A percentile compares a stretch with the other conserved stretches of the same genome.
phyloP scores from a whole-genome alignment of 1,140 invertebrate genomes.

The Cardiocondyla obscurior region DNA sequence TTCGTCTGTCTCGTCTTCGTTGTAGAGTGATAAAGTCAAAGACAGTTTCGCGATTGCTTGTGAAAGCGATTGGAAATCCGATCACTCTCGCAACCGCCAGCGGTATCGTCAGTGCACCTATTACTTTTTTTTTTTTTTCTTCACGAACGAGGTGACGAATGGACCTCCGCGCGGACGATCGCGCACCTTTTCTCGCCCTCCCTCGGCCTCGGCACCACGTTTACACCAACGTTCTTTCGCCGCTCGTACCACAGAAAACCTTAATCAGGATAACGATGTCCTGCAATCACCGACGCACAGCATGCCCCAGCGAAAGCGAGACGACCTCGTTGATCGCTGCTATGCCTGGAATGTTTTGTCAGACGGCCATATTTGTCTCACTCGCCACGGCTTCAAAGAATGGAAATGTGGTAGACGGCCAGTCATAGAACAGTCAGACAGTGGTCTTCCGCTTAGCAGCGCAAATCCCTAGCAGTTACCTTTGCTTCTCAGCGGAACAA shows the following conservation, averaged over 20 bases:
- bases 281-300: background rate
- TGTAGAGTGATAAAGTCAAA: background rate
- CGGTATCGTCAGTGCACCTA: conserved; percentile 15
- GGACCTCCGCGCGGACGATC: background rate
- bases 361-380: conserved; percentile 63
- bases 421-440: no score
- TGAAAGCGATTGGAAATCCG: conserved; percentile 24
- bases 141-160: conserved; percentile 35
- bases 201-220: background rate
- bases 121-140: conserved; percentile 64
- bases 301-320: conserved; percentile 48
- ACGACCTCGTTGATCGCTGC: conserved; percentile 63
- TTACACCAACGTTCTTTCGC: background rate
- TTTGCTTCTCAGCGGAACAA: no score
- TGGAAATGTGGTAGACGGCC: no score
- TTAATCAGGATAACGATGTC: conserved; percentile 27
- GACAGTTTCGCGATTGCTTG: background rate
- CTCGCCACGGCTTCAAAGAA: background rate
- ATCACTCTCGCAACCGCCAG: background rate
- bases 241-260: background rate
- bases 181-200: background rate
- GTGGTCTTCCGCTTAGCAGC: no score
- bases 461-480: no score
- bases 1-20: background rate
- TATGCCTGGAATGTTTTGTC: conserved; percentile 70